Base-by-base conservation (phyloP, 2,113 vertebrate genomes). In the Xenopus borealis region DNA sequence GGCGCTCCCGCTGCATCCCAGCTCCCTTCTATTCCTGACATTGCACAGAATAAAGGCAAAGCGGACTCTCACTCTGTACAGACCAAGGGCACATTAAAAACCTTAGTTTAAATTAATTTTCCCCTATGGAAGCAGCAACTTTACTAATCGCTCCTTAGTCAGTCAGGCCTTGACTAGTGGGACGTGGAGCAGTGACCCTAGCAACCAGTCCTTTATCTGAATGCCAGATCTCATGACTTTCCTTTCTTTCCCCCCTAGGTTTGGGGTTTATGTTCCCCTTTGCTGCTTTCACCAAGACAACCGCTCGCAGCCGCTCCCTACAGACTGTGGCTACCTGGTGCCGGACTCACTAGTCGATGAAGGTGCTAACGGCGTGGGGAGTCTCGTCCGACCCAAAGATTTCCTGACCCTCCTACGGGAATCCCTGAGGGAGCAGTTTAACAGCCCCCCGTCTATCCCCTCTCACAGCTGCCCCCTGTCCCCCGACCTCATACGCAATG, bases 251-350 rank as follows among this genome's bases (percentile, higher is more conserved):
- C 18, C 0, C 71, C 18, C 0, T 85, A 99, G 97, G 80, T 98
- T 98, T 63, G 96, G 96, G 16, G 97, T 99, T 72, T 99, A 99
- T 0, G 94, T 99, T 79, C 97, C 97, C 3, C 91, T 99, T 55
- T 98, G 95, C 88, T 99, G 96, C 84, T 98, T 98, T 86, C 95
- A 98, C 82, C 96, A 97, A 83, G 97, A 99, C 73, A 95, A 92
- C 62, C 92, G 92, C 84, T 86, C 90, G 53, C 95, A 92, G 79
- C 80, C 93, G 12, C 75, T 91, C 0, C 78, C 92, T 16, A 78
- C 91, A 0, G 94, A 98, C 84, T 96, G 93, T 75, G 88, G 91
- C 62, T 96, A 93, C 78, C 81, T 94, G 20, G 85, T 96, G 71
- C 88, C 90, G 72, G 95, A 97, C 63, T 89, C 92, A 40, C 78